Evolutionary conservation across 1,140 invertebrate genomes (phyloP).

Genomic region (Bilobella aurantiaca): DNA sequence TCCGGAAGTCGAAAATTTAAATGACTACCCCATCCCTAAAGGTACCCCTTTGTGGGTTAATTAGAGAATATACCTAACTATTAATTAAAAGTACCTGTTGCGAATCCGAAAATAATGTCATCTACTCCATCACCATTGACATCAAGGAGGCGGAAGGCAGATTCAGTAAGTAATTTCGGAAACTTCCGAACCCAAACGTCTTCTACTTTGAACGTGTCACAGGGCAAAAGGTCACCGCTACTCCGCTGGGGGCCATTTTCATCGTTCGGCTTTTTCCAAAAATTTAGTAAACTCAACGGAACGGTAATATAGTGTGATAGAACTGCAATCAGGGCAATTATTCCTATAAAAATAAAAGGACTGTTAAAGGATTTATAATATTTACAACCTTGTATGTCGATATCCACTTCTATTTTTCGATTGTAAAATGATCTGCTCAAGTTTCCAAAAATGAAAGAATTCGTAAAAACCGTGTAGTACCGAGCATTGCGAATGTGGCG

Average conservation of each 20-base stretch:
- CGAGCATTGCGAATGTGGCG: constrained; percentile 33
- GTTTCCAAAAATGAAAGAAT: too few relatives aligned
- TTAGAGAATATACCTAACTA: too few relatives aligned
- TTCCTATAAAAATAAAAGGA: constrained; percentile 40
- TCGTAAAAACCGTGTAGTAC: too few relatives aligned
- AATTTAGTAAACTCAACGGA: constrained; percentile 48
- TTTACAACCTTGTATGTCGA: too few relatives aligned
- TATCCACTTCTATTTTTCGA: not conserved
- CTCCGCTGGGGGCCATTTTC: too few relatives aligned
- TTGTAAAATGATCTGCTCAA: too few relatives aligned
- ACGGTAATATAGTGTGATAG: constrained; percentile 55
- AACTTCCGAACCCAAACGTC: constrained; percentile 62
- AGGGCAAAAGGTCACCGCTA: constrained; percentile 45
- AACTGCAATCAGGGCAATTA: constrained; percentile 53
- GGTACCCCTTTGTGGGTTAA: constrained; percentile 15
- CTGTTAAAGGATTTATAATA: too few relatives aligned
- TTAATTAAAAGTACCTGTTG: too few relatives aligned
- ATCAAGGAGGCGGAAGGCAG: constrained; percentile 58
- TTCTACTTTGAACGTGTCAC: constrained; percentile 55
- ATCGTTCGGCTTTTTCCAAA: constrained; percentile 42
- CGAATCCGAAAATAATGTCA: constrained; percentile 69
- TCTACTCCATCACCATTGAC: constrained; percentile 60
- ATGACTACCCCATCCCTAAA: not conserved
- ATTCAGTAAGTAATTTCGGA: constrained; percentile 63
- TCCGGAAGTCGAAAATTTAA: not conserved